These are phyloP conservation scores for Zosterops pallidus DNA, from an alignment of 2,113 vertebrate species.

Conservation along the genomic window DNA sequence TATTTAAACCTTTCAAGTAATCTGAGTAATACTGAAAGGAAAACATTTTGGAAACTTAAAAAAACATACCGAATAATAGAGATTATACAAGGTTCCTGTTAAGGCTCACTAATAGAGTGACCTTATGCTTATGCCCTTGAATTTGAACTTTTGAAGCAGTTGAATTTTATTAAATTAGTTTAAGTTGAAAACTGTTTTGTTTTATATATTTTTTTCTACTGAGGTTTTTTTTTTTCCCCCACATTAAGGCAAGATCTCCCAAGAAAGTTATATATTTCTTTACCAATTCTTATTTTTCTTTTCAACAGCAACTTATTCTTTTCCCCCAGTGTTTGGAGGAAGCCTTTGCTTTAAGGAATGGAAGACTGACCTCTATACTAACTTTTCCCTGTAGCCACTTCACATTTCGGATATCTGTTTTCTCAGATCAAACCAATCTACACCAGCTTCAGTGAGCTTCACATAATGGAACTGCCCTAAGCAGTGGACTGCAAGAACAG, in stretches of 20 bases:
- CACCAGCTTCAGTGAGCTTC: not conserved
- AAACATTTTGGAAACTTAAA: not conserved
- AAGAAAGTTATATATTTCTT: not conserved
- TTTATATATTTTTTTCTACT: not conserved
- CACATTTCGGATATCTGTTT: not conserved
- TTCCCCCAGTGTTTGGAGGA: rapidly evolving
- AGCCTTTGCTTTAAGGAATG: not conserved
- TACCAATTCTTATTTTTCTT: not conserved
- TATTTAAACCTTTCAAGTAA: not conserved
- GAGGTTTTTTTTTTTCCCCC: not conserved
- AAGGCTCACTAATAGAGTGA: not conserved
- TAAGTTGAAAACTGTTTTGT: not conserved
- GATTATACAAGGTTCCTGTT: not conserved
- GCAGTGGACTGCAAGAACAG: not conserved
- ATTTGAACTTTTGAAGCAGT: not conserved
- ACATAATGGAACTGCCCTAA: not conserved
- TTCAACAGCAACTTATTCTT: not conserved
- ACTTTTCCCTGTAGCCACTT: not conserved
- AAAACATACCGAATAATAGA: not conserved
- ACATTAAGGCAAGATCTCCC: not conserved
- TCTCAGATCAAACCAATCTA: not conserved
- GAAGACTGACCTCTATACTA: not conserved
- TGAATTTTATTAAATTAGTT: not conserved
- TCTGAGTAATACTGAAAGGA: not conserved
- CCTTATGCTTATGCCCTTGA: not conserved